Percentiles rank a stretch among this genome's conserved stretches.
These are phyloP conservation scores for Drosophila virilis DNA, from an alignment of 1,140 invertebrate genomes.

Conservation along the genomic window DNA sequence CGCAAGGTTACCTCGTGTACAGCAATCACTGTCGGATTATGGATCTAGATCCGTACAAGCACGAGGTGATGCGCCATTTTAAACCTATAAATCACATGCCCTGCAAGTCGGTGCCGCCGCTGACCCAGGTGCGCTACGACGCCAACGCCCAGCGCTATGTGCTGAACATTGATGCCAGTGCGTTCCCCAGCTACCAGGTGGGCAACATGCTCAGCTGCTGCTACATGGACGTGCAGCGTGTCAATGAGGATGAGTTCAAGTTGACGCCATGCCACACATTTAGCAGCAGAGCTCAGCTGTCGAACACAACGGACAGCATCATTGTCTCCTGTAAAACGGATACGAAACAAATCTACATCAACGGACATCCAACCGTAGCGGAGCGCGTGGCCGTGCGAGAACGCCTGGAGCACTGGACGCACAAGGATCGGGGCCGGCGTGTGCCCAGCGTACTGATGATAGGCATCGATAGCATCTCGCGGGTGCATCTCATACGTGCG, in stretches of 20 bases:
- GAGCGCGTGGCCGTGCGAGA: conserved; percentile 56
- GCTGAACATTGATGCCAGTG: conserved; percentile 60
- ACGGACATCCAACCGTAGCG: conserved; percentile 74
- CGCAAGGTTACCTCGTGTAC: conserved; percentile 87
- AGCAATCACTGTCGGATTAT: conserved; percentile 89
- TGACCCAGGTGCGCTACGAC: conserved; percentile 85
- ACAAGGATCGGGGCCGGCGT: conserved; percentile 9
- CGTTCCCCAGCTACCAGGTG: conserved; percentile 72
- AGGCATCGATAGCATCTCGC: conserved; percentile 93
- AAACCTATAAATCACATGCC: conserved; percentile 86
- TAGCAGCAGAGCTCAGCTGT: conserved; percentile 67
- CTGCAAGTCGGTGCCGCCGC: conserved; percentile 85
- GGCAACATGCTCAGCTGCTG: conserved; percentile 85
- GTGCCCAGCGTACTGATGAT: conserved; percentile 87
- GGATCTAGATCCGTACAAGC: conserved; percentile 88
- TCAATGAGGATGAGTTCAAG: conserved; percentile 42
- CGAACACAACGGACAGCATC: conserved; percentile 84
- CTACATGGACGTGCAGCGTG: conserved; percentile 85
- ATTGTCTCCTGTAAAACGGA: conserved; percentile 84
- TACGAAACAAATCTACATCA: conserved; percentile 71
- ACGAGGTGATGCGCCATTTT: conserved; percentile 87
- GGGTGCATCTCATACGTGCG: conserved; percentile 90
- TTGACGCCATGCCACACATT: conserved; percentile 83
- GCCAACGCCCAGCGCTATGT: conserved; percentile 53
- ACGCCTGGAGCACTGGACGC: conserved; percentile 47